Conservation (phyloP, 2,888 invertebrate species). For the Tetragonisca angustula region DNA sequence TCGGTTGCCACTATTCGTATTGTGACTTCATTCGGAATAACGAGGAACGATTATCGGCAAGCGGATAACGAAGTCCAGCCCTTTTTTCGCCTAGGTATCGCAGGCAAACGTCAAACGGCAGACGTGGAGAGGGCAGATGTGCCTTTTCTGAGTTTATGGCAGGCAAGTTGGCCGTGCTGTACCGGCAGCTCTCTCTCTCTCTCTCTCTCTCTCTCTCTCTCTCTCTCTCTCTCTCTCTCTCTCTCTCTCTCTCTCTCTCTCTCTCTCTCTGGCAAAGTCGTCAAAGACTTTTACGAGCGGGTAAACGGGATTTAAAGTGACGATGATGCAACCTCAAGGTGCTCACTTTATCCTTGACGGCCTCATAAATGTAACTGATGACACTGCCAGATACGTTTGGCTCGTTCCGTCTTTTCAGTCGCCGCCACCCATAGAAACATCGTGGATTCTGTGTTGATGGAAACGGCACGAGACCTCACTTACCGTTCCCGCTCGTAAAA, state of each 20-base stretch:
- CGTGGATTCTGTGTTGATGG: conserved; percentile 63
- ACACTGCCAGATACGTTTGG: conserved; percentile 83
- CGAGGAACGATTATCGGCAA: conserved; percentile 77
- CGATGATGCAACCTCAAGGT: conserved; percentile 84
- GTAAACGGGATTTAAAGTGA: conserved; percentile 84
- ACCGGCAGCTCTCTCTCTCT: conserved; percentile 76
- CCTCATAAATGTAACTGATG: conserved; percentile 84
- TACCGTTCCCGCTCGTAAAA: conserved; percentile 64
- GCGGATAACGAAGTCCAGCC: conserved; percentile 80
- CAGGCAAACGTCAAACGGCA: conserved; percentile 60
- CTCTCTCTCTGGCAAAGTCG: too few species aligned
- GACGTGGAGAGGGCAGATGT: conserved; percentile 62
- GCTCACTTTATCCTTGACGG: conserved; percentile 83
- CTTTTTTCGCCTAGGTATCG: conserved; percentile 71
- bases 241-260: too few species aligned
- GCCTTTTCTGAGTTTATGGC: conserved; percentile 77
- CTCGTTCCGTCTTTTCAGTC: conserved; percentile 68
- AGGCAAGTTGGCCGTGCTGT: conserved; percentile 73
- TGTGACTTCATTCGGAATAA: conserved; percentile 71
- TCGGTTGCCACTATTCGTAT: conserved; percentile 28
- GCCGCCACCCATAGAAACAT: conserved; percentile 56
- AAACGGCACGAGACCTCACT: conserved; percentile 64
- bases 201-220: too few species aligned
- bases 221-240: too few species aligned
- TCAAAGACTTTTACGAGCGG: conserved; percentile 84